Conservation (phyloP, 1,140 invertebrate species). For the Drosophila auraria region DNA sequence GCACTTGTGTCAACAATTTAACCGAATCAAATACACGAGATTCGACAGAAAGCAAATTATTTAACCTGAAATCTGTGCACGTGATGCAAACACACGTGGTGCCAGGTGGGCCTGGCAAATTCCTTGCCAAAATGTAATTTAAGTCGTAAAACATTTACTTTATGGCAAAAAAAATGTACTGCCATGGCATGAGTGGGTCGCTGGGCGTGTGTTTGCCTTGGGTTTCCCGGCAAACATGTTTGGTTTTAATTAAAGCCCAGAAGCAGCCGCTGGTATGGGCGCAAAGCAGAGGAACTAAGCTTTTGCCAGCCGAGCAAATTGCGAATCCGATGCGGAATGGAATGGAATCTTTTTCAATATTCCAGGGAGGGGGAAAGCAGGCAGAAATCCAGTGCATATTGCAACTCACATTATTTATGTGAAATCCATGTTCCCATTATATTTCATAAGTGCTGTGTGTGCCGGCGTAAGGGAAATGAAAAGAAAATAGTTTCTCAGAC, state of each 20-base stretch:
- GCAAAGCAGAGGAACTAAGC: slow-evolving; percentile 17
- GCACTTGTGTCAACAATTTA: slow-evolving; percentile 40
- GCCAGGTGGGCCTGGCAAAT: background rate
- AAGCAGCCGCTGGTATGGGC: slow-evolving; percentile 4
- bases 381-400: slow-evolving; percentile 16
- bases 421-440: slow-evolving; percentile 51
- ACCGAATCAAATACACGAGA: slow-evolving; percentile 36
- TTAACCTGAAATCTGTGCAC: slow-evolving; percentile 24
- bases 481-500: slow-evolving; percentile 76
- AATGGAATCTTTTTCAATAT: slow-evolving; percentile 46
- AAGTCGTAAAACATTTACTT: slow-evolving; percentile 53
- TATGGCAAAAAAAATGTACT: slow-evolving; percentile 55
- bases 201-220: slow-evolving; percentile 35
- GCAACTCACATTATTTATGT: slow-evolving; percentile 43
- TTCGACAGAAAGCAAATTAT: slow-evolving; percentile 45
- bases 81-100: slow-evolving; percentile 43
- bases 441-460: slow-evolving; percentile 53
- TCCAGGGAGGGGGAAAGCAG: background rate
- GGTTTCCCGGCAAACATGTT: slow-evolving; percentile 72
- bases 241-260: slow-evolving; percentile 75
- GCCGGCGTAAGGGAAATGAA: slow-evolving; percentile 55
- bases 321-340: slow-evolving; percentile 29
- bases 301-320: slow-evolving; percentile 27
- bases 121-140: slow-evolving; percentile 43
- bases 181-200: background rate